Conservation (phyloP, 2,888 invertebrate species). For the Amphipyra berbera region DNA sequence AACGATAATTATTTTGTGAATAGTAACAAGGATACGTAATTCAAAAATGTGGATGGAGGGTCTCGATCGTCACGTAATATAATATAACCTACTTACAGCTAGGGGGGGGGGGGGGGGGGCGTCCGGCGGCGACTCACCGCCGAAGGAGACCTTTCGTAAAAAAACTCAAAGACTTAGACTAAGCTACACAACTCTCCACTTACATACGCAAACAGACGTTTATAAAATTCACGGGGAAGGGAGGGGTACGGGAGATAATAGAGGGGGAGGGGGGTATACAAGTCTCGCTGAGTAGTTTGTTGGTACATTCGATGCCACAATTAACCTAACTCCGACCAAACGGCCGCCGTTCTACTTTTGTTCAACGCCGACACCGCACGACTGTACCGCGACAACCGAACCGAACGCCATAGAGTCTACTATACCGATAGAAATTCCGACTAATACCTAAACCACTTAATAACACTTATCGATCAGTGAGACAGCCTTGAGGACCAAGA, state of each 20-base stretch:
- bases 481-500: conserved; percentile 62
- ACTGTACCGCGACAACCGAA: conserved; percentile 55
- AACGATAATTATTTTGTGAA: conserved; percentile 70
- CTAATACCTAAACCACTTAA: conserved; percentile 62
- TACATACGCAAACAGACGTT: conserved; percentile 67
- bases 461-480: conserved; percentile 72
- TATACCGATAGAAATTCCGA: conserved; percentile 61
- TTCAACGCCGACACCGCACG: conserved; percentile 73
- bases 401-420: conserved; percentile 64
- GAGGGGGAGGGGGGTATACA: conserved; percentile 54
- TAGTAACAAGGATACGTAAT: conserved; percentile 43
- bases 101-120: conserved; percentile 73
- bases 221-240: conserved; percentile 56
- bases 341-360: conserved; percentile 71
- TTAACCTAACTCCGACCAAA: conserved; percentile 78
- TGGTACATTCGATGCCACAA: conserved; percentile 82
- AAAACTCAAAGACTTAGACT: conserved; percentile 73
- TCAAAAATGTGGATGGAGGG: conserved; percentile 40
- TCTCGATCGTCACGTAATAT: conserved; percentile 67
- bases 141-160: conserved; percentile 63
- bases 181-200: conserved; percentile 72
- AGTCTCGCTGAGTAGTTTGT: conserved; percentile 87
- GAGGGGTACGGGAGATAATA: conserved; percentile 39
- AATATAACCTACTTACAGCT: conserved; percentile 80
- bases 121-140: conserved; percentile 69